These are phyloP conservation scores for Stenurella melanura DNA, from an alignment of 2,888 invertebrate genomes.

Conservation along the genomic window DNA sequence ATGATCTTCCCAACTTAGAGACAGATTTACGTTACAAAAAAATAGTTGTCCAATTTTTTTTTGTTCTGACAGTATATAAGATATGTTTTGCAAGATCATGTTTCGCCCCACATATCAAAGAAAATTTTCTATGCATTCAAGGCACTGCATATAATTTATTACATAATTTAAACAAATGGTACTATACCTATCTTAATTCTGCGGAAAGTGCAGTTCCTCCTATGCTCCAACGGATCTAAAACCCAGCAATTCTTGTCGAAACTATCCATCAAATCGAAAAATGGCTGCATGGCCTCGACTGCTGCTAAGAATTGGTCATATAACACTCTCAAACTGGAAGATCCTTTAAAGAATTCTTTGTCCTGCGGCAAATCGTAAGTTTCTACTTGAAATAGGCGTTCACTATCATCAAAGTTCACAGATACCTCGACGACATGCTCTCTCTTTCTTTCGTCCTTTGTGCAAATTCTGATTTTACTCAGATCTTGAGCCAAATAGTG, in stretches of 20 bases:
- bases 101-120: no score
- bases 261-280: conserved; percentile 71
- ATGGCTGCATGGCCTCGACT: conserved; percentile 67
- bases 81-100: no score
- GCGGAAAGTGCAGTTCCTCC: conserved; percentile 67
- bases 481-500: conserved; percentile 59
- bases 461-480: conserved; percentile 51
- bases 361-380: conserved; percentile 63
- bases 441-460: conserved; percentile 59
- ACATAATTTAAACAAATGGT: neutral
- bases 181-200: conserved; percentile 70
- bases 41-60: no score
- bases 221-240: conserved; percentile 71
- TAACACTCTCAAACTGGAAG: conserved; percentile 61
- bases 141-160: no score
- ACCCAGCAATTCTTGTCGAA: conserved; percentile 70
- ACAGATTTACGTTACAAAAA: no score
- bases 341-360: conserved; percentile 41
- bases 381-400: conserved; percentile 62
- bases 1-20: no score
- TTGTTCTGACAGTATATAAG: no score
- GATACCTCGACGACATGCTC: conserved; percentile 59
- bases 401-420: conserved; percentile 57
- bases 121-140: no score
- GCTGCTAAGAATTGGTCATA: conserved; percentile 64